Percentiles rank a stretch among this genome's conserved stretches.
Conservation (phyloP, 1,140 invertebrate species). For the Vanessa atalanta region DNA sequence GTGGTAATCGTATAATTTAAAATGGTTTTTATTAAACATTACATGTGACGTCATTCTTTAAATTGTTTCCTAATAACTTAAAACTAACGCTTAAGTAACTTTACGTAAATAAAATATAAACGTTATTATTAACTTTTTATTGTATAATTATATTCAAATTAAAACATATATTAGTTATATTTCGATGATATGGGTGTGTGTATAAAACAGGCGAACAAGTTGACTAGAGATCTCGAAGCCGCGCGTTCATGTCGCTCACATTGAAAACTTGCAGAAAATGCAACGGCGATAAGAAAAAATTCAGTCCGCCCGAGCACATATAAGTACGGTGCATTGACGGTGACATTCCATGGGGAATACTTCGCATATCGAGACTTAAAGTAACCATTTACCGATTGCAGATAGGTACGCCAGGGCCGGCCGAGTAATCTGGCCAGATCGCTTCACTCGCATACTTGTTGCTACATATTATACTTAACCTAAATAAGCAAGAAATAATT, state of each 20-base stretch:
- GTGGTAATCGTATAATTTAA: conserved; percentile 36
- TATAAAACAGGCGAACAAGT: conserved; percentile 40
- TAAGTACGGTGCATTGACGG: conserved; percentile 73
- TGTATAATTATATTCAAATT: too few relatives aligned
- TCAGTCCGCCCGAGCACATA: conserved; percentile 71
- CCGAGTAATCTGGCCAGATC: conserved; percentile 74
- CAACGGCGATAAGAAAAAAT: conserved; percentile 79
- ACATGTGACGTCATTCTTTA: neutral
- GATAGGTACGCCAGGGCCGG: conserved; percentile 78
- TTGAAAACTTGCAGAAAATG: conserved; percentile 80
- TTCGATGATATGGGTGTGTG: neutral
- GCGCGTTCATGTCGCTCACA: conserved; percentile 56
- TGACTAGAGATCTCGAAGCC: conserved; percentile 43
- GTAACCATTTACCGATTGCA: conserved; percentile 79
- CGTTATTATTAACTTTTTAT: too few relatives aligned
- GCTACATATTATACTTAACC: conserved; percentile 75
- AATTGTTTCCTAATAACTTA: neutral
- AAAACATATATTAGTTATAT: too few relatives aligned
- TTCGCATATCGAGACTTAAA: conserved; percentile 76
- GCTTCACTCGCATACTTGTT: conserved; percentile 69
- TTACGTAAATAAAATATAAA: too few relatives aligned
- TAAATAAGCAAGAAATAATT: conserved; percentile 74
- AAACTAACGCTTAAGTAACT: too few relatives aligned
- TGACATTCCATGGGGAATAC: conserved; percentile 74
- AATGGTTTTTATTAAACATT: neutral